These are phyloP conservation scores for Seriola quinqueradiata DNA, from an alignment of 2,113 vertebrate genomes.

Conservation along the genomic window DNA sequence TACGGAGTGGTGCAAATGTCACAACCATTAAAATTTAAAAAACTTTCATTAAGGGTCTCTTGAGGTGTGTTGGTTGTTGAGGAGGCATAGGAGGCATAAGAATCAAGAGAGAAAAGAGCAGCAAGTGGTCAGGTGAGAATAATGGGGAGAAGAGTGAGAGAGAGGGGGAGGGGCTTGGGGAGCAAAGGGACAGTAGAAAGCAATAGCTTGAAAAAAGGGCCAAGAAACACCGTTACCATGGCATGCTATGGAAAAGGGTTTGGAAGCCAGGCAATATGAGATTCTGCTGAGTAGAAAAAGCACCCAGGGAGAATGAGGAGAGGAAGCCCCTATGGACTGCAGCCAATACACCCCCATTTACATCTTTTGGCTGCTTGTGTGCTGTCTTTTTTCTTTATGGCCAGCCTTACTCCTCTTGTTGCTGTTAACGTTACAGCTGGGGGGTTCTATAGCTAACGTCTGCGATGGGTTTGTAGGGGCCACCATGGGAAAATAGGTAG, in stretches of 20 bases:
- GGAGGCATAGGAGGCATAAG: constrained; percentile 73
- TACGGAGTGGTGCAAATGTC: constrained; percentile 80
- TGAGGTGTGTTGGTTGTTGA: constrained; percentile 75
- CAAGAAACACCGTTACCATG: constrained; percentile 92
- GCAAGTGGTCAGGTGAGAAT: constrained; percentile 83
- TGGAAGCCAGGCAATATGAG: constrained; percentile 95
- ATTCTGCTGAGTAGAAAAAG: constrained; percentile 90
- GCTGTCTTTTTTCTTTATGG: constrained; percentile 83
- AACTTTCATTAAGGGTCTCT: constrained; percentile 65
- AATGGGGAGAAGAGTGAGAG: constrained; percentile 83
- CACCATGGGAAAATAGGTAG: constrained; percentile 91
- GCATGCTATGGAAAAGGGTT: constrained; percentile 96
- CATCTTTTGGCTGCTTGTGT: constrained; percentile 88
- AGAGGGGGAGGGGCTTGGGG: constrained; percentile 82
- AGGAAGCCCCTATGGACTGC: constrained; percentile 85
- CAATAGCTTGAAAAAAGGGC: constrained; percentile 87
- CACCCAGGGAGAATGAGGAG: constrained; percentile 88
- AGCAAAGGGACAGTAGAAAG: constrained; percentile 86
- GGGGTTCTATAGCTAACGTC: constrained; percentile 78
- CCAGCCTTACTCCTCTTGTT: constrained; percentile 81
- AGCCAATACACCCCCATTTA: constrained; percentile 89
- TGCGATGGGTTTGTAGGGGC: constrained; percentile 88
- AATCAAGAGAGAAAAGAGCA: constrained; percentile 84
- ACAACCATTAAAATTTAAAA: constrained; percentile 71
- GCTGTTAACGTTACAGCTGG: constrained; percentile 73